Evolutionary conservation across 2,113 vertebrate genomes (phyloP).

Genomic region (Amphilophus citrinellus): DNA sequence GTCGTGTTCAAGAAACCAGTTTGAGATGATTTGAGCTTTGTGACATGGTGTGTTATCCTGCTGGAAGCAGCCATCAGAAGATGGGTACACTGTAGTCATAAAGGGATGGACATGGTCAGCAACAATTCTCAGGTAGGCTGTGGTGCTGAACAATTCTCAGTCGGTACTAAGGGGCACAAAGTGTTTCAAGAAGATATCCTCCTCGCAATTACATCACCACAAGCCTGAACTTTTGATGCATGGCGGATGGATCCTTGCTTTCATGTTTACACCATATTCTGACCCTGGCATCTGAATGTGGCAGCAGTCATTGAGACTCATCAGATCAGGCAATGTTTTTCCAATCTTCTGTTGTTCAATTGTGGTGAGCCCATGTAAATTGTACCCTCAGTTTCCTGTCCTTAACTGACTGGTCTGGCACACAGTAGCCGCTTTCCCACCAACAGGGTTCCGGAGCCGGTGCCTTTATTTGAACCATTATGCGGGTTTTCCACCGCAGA

Average conservation of each 20-base stretch:
- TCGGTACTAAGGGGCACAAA: background rate
- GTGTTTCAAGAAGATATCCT: background rate
- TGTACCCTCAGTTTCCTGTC: background rate
- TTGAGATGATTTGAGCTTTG: background rate
- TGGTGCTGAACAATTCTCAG: background rate
- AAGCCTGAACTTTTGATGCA: no score
- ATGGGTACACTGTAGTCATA: background rate
- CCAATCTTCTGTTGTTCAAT: background rate
- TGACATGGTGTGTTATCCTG: background rate
- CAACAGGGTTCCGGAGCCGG: no score
- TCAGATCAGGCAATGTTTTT: background rate
- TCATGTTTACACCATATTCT: background rate
- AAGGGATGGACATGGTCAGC: background rate
- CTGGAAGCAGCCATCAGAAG: background rate
- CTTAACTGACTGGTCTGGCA: background rate
- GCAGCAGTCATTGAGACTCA: background rate
- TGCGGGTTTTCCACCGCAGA: no score
- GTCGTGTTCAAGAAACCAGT: background rate
- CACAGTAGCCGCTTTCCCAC: background rate
- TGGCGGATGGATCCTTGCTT: background rate
- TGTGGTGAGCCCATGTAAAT: background rate
- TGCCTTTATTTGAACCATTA: no score
- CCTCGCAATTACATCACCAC: background rate
- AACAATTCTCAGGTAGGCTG: background rate
- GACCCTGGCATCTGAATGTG: background rate